phyloP scores from a whole-genome alignment of 1,140 invertebrate genomes.

The Eriocheir sinensis region DNA sequence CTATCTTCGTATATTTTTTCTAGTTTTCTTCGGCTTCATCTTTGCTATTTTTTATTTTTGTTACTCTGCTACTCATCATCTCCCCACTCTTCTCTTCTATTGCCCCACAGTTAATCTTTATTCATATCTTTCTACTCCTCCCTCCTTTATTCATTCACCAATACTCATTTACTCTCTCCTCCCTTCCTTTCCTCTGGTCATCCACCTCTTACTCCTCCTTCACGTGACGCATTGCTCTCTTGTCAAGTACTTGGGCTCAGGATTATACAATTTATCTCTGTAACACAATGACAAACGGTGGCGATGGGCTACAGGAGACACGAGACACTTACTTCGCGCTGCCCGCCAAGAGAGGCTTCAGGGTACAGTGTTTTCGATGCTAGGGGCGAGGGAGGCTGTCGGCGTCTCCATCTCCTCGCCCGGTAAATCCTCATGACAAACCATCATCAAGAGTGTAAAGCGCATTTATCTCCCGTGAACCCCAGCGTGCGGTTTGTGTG shows the following conservation, averaged over 20 bases:
- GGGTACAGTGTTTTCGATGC: constrained; percentile 16
- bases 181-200: background rate
- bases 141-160: background rate
- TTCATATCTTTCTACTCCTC: background rate
- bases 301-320: constrained; percentile 12
- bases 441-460: constrained; percentile 71
- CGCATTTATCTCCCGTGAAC: constrained; percentile 59
- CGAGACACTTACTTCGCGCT: background rate
- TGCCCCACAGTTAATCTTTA: too few species aligned
- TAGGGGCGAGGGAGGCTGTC: background rate
- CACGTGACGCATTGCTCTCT: constrained; percentile 61
- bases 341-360: background rate
- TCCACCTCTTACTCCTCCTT: background rate
- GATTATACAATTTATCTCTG: constrained; percentile 68
- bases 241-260: constrained; percentile 65
- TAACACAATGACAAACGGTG: constrained; percentile 75
- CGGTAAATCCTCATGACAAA: constrained; percentile 61
- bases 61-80: too few species aligned
- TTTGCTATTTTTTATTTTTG: too few species aligned
- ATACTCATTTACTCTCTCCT: constrained; percentile 12
- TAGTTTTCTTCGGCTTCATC: too few species aligned
- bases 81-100: too few species aligned
- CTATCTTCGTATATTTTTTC: too few species aligned
- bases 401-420: constrained; percentile 13
- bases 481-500: background rate